Conservation (phyloP, 2,888 invertebrate genomes). For the Ichneumoninae sp. region DNA sequence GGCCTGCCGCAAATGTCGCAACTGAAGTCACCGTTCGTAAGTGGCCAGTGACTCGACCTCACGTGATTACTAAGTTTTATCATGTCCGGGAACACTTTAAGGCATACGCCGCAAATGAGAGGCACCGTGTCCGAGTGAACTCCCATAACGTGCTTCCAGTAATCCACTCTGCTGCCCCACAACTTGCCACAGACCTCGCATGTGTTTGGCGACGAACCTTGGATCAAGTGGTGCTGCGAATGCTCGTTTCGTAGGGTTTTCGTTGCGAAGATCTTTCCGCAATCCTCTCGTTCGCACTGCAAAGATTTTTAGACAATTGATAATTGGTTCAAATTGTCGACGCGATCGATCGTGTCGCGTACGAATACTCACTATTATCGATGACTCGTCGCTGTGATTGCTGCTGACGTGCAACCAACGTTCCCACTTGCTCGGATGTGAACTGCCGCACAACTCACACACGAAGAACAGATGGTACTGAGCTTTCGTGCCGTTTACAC, state of each 20-base stretch:
- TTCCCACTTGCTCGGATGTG: conserved; percentile 85
- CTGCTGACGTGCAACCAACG: conserved; percentile 85
- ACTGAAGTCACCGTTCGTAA: conserved; percentile 84
- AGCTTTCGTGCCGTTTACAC: conserved; percentile 79
- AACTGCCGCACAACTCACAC: conserved; percentile 85
- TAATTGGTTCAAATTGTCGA: background rate
- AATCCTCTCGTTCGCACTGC: conserved; percentile 81
- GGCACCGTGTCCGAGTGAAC: conserved; percentile 85
- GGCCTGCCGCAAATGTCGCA: conserved; percentile 85
- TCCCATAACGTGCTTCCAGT: conserved; percentile 85
- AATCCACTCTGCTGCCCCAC: conserved; percentile 85
- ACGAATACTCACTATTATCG: conserved; percentile 76
- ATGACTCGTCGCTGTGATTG: conserved; percentile 81
- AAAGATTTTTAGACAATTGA: conserved; percentile 1
- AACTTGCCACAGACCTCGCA: conserved; percentile 85
- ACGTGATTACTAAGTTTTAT: conserved; percentile 83
- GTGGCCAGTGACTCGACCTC: conserved; percentile 83
- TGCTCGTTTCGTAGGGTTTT: conserved; percentile 84
- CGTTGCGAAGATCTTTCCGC: conserved; percentile 84
- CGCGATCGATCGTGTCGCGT: too few relatives aligned
- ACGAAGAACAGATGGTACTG: conserved; percentile 83
- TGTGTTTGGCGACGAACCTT: conserved; percentile 83
- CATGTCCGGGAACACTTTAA: conserved; percentile 84
- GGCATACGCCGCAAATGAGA: conserved; percentile 84
- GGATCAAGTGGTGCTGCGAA: conserved; percentile 83